Base-by-base conservation (phyloP, 2,888 invertebrate species). In the Amphimallon solstitiale region DNA sequence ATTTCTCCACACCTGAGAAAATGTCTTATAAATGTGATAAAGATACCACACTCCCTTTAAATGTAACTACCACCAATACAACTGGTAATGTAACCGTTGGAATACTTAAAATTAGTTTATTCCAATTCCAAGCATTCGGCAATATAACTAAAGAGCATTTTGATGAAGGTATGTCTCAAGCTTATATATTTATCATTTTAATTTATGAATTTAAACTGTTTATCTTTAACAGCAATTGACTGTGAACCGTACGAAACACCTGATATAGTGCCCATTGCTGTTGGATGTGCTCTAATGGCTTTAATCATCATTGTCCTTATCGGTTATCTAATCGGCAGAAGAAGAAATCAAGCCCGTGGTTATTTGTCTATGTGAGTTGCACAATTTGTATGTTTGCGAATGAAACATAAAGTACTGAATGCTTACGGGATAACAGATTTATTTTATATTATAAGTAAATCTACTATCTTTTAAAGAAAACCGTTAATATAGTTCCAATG, bases 181-280 rank as follows among this genome's bases (percentile, higher is more conserved):
- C 15, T 46, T 49, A 54, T 45, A 45, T 46, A 38, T 56, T 65
- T 23, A n/a, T 46, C 54, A 6, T 21, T 60, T 17, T 60, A 52
- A 15, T 54, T 65, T 14, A 45, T 65, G 48, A 46, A 59, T 19
- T 35, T 34, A 10, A 45, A 29, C 15, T 21, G 29, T 64, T 56
- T 15, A 64, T 56, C 48, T 70, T 66, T 51, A 63, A 1, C 82
- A 92, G 92, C 89, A 1, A 85, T 88, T 76, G 91, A 93, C 77
- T 94, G 94, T 81, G 87, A 87, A 74, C 85, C 88, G 65, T 85
- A 86, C 37, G 89, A 90, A 75, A 90, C 92, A 3, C 89, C 93
- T 12, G 98, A 98, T 84, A 88, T 95, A 70, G 97, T 99, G 65
- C 98, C 98, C 19, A 97, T 99, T 79, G 95, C 94, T 17, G 98